These are phyloP conservation scores for Stictonetta naevosa DNA, from an alignment of 2,113 vertebrate species.

Conservation along the genomic window DNA sequence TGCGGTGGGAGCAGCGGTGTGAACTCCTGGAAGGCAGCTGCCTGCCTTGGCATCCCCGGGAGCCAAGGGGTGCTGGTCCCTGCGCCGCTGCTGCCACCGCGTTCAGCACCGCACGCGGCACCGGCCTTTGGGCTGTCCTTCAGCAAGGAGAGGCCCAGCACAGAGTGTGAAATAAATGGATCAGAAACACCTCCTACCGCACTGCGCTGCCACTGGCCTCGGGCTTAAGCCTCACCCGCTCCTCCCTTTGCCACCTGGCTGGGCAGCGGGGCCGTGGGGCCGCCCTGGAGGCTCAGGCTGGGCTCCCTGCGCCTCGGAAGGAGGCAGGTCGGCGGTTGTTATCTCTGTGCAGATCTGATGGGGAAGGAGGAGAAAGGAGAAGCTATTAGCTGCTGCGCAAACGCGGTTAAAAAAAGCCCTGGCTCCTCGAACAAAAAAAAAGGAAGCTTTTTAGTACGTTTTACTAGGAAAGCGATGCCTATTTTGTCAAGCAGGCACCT, in stretches of 20 bases:
- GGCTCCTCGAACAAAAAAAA: not conserved
- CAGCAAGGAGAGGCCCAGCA: not conserved
- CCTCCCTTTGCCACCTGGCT: not conserved
- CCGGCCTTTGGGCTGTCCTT: too few relatives aligned
- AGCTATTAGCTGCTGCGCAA: not conserved
- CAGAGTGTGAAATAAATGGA: accelerated
- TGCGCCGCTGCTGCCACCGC: not conserved
- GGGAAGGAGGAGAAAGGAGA: not conserved
- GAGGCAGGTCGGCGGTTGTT: accelerated
- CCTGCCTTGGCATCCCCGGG: accelerated
- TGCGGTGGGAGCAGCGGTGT: accelerated
- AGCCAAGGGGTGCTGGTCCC: too few relatives aligned
- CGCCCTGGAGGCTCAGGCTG: not conserved
- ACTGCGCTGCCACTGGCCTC: accelerated
- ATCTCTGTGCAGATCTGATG: not conserved
- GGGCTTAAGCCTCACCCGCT: accelerated
- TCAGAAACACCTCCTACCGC: accelerated
- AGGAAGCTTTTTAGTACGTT: not conserved
- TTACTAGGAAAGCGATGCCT: slow-evolving; percentile 15
- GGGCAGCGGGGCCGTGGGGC: not conserved
- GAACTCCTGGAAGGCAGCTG: not conserved
- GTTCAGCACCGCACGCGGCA: not conserved
- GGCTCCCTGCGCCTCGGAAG: accelerated
- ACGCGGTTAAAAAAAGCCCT: not conserved
- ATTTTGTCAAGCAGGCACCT: not conserved